These are phyloP conservation scores for Homarus americanus DNA, from an alignment of 1,140 invertebrate species.

Conservation along the genomic window DNA sequence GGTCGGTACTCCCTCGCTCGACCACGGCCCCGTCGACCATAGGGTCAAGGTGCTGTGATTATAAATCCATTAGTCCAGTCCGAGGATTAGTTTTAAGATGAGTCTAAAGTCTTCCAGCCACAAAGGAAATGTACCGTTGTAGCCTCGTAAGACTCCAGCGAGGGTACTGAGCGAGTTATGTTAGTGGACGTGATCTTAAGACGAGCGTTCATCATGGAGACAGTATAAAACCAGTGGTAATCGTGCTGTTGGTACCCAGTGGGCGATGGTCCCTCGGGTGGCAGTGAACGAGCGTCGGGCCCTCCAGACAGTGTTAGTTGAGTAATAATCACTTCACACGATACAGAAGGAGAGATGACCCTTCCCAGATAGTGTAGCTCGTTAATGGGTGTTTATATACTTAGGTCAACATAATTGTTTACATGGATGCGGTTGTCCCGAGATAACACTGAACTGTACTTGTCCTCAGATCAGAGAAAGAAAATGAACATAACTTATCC, in stretches of 20 bases:
- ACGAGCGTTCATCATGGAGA: not conserved
- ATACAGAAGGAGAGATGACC: too few species aligned
- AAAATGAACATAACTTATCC: too few species aligned
- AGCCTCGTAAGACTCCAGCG: not conserved
- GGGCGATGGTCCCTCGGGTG: not conserved
- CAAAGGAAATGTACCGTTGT: constrained; percentile 22
- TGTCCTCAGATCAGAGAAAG: too few species aligned
- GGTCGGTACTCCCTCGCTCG: not conserved
- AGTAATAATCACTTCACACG: not conserved
- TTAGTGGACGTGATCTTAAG: not conserved
- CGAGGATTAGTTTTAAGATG: constrained; percentile 52
- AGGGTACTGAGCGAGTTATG: not conserved
- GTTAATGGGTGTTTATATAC: too few species aligned
- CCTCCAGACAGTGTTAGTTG: not conserved
- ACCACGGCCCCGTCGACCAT: not conserved
- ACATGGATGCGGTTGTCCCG: too few species aligned
- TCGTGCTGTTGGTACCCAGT: too few species aligned
- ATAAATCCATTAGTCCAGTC: constrained; percentile 53
- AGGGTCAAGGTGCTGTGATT: constrained; percentile 13
- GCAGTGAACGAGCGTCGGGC: not conserved
- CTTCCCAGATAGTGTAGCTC: too few species aligned
- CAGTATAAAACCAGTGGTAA: too few species aligned
- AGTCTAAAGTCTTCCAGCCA: constrained; percentile 15
- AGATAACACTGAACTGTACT: too few species aligned
- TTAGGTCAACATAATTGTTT: too few species aligned